Evolutionary conservation across 1,140 invertebrate species (phyloP).

Genomic region (Papilio polytes): DNA sequence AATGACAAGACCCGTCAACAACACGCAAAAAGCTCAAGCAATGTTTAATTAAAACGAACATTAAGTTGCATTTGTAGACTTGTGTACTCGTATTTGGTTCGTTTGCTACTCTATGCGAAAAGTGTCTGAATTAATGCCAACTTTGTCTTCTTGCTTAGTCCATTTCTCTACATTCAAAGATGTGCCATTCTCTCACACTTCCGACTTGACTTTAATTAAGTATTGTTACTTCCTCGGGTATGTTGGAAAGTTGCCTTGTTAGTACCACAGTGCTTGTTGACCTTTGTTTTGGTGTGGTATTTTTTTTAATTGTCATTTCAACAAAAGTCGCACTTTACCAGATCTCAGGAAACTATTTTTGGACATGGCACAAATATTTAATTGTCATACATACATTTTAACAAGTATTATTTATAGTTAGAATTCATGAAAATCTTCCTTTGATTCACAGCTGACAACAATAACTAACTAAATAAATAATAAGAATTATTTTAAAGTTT

Average conservation of each 20-base stretch:
- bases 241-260: slow-evolving; percentile 27
- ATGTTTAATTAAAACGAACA: neutral
- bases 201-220: slow-evolving; percentile 30
- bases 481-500: neutral
- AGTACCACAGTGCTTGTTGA: slow-evolving; percentile 10
- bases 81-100: neutral
- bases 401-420: too few relatives aligned
- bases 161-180: neutral
- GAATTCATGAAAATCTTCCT: too few relatives aligned
- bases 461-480: too few relatives aligned
- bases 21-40: neutral
- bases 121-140: neutral
- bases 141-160: neutral
- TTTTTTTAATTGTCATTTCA: slow-evolving; percentile 15
- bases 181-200: slow-evolving; percentile 26
- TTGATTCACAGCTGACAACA: too few relatives aligned
- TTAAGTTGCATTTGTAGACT: neutral
- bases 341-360: slow-evolving; percentile 3
- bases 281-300: slow-evolving; percentile 8
- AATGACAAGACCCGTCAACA: neutral
- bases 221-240: slow-evolving; percentile 29
- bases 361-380: neutral
- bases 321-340: neutral
- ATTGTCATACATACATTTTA: neutral
- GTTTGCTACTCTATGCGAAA: neutral